Conservation (phyloP, 2,888 invertebrate genomes). For the Notodonta ziczac region DNA sequence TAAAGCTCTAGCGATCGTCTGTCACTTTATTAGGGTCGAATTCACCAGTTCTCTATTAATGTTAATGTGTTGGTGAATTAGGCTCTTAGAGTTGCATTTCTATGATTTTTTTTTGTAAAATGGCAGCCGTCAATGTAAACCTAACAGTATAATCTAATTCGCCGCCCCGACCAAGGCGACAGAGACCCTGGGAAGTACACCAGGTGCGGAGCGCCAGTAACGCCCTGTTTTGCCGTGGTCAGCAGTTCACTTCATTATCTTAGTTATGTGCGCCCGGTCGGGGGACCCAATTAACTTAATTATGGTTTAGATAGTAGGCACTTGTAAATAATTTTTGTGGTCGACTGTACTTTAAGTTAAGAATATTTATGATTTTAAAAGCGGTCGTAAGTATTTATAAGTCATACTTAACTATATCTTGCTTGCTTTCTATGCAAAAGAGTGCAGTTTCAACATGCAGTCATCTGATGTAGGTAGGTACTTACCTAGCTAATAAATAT, state of each 20-base stretch:
- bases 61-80: too few relatives aligned
- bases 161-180: constrained; percentile 23
- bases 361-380: neutral
- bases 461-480: too few relatives aligned
- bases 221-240: constrained; percentile 74
- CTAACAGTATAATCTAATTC: constrained; percentile 16
- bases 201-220: constrained; percentile 52
- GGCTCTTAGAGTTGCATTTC: too few relatives aligned
- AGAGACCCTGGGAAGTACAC: constrained; percentile 54
- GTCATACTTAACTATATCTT: too few relatives aligned
- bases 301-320: constrained; percentile 47
- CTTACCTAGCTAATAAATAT: too few relatives aligned
- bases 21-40: too few relatives aligned
- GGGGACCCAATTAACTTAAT: constrained; percentile 55
- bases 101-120: too few relatives aligned
- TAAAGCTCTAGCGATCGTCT: too few relatives aligned
- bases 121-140: constrained; percentile 37
- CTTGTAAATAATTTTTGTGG: constrained; percentile 24
- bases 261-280: constrained; percentile 56
- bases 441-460: too few relatives aligned
- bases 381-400: too few relatives aligned
- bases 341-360: constrained; percentile 16
- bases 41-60: too few relatives aligned
- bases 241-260: constrained; percentile 73
- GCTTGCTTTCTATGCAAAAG: too few relatives aligned